Conservation (phyloP, 2,888 invertebrate species). For the Seira sanloemensis region DNA sequence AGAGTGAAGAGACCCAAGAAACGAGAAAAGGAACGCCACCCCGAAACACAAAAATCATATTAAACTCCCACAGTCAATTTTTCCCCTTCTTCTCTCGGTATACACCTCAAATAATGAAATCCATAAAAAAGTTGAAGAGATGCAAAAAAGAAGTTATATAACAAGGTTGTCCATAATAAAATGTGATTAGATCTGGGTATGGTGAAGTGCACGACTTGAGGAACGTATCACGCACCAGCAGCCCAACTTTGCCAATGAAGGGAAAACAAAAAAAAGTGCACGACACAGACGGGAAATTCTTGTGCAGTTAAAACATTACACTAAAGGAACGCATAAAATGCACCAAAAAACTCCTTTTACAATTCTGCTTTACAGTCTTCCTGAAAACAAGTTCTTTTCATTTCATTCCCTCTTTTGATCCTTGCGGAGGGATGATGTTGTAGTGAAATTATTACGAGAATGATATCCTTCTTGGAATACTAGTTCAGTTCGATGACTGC, state of each 20-base stretch:
- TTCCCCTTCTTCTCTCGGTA: neutral
- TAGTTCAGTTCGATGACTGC: neutral
- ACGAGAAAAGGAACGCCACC: constrained; percentile 32
- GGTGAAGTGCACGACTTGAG: constrained; percentile 1
- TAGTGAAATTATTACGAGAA: constrained; percentile 1
- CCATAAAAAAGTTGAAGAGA: neutral
- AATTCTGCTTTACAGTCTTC: neutral
- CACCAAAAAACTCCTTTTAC: neutral
- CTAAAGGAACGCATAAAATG: constrained; percentile 14
- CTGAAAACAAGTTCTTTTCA: neutral
- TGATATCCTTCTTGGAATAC: neutral
- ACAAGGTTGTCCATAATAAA: constrained; percentile 34
- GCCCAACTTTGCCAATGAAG: neutral
- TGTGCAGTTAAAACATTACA: neutral
- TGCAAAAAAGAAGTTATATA: constrained; percentile 28
- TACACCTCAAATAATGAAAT: neutral
- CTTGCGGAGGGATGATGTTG: no score
- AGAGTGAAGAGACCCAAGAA: no score
- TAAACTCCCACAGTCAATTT: constrained; percentile 54
- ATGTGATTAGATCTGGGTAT: constrained; percentile 36
- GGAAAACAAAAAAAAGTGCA: constrained; percentile 11
- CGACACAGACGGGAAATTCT: constrained; percentile 22
- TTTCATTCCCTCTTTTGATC: neutral
- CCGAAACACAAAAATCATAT: constrained; percentile 37
- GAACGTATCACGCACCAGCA: constrained; percentile 26